A percentile compares a stretch with the other conserved stretches of the same genome.
Conservation (phyloP, 2,797 vertebrate genomes). For the Oryzias sinensis region DNA sequence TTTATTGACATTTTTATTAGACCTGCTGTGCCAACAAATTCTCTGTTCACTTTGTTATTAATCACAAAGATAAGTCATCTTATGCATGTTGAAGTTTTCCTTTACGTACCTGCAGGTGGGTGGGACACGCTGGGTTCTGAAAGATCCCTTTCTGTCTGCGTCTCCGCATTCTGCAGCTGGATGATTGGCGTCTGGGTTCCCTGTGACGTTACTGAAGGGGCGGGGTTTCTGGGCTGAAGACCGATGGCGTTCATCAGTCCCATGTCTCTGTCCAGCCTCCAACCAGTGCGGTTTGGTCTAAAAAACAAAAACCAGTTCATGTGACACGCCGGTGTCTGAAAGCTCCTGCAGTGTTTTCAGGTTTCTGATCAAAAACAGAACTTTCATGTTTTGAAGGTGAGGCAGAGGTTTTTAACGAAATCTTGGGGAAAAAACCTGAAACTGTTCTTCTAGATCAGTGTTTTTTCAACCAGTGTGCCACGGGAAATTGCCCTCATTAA, state of each 20-base stretch:
- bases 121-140: conserved; percentile 78
- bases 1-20: too few species aligned
- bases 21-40: too few species aligned
- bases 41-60: too few species aligned
- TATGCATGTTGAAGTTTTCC: too few species aligned
- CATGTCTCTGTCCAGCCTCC: conserved; percentile 96
- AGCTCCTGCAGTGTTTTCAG: too few species aligned
- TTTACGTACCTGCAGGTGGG: conserved; percentile 28
- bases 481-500: too few species aligned
- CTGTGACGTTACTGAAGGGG: conserved; percentile 95
- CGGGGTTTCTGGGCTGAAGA: conserved; percentile 91
- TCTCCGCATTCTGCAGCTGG: conserved; percentile 95
- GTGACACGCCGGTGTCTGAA: not conserved
- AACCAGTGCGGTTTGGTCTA: conserved; percentile 89
- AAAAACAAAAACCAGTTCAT: not conserved
- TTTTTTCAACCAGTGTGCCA: too few species aligned
- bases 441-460: not conserved
- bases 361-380: too few species aligned
- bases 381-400: not conserved
- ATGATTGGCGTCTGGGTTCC: conserved; percentile 95
- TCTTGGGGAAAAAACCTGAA: not conserved
- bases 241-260: conserved; percentile 98
- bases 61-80: too few species aligned
- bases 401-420: not conserved
- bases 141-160: conserved; percentile 92